A percentile compares a stretch with the other conserved stretches of the same genome.
These are phyloP conservation scores for Galaxias olidus DNA, from an alignment of 2,797 vertebrate species.

Conservation along the genomic window DNA sequence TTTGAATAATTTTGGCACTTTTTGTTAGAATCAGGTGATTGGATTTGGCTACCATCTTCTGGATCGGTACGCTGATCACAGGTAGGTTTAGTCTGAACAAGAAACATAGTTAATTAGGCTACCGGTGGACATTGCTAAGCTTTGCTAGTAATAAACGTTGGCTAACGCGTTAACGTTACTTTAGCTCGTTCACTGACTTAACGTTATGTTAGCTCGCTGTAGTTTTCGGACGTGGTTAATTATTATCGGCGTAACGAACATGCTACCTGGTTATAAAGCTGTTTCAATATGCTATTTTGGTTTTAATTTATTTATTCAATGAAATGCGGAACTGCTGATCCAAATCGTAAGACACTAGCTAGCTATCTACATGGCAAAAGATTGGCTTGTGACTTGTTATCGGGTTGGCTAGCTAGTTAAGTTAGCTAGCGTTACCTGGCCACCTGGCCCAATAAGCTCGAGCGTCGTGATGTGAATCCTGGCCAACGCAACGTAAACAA, in stretches of 20 bases:
- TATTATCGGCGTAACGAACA: no score
- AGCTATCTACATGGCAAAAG: not conserved
- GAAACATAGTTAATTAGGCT: slow-evolving; percentile 11
- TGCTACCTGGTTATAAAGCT: no score
- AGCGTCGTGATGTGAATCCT: not conserved
- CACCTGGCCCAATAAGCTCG: not conserved
- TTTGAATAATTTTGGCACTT: slow-evolving; percentile 61
- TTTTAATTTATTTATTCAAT: no score
- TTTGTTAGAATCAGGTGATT: slow-evolving; percentile 46
- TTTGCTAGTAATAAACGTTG: not conserved
- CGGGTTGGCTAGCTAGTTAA: slow-evolving; percentile 32
- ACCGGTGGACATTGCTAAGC: slow-evolving; percentile 38
- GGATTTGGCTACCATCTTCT: slow-evolving; percentile 38
- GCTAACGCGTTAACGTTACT: no score
- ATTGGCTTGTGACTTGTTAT: not conserved
- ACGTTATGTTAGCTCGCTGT: not conserved
- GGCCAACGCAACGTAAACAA: not conserved
- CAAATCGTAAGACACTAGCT: not conserved
- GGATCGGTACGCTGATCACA: slow-evolving; percentile 59
- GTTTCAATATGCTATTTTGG: no score
- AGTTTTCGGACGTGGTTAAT: not conserved
- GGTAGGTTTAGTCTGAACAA: slow-evolving; percentile 47
- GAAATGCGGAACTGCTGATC: no score
- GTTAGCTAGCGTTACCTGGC: not conserved
- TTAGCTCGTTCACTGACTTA: no score